Base-by-base conservation (phyloP, 2,888 invertebrate genomes). In the Atethmia centrago region DNA sequence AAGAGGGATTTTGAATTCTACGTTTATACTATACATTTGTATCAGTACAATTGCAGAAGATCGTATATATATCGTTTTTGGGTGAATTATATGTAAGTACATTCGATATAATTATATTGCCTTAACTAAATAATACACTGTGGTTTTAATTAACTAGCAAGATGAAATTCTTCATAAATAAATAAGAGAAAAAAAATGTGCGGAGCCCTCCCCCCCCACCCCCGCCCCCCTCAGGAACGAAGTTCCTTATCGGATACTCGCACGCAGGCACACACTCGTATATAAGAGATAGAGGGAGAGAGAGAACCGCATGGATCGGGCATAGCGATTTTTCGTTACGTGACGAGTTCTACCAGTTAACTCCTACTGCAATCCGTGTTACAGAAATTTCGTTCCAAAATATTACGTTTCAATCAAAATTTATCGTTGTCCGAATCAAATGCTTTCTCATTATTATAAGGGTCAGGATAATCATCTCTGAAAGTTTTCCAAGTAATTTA, bases 21-120 rank as follows among this genome's bases (percentile, higher is more conserved):
- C 42, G 19, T 40, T 45, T 63, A 51, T 71, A 58, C 45, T 21
- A 1, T 47, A 72, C 25, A 74, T 56, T 74, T n/a, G 2, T 40
- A 47, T 71, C 21, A n/a, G 40, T 51, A 53, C 21, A 51, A 73
- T 14, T 14, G 16, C 9, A 28, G 47, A 53, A 51, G 19, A 36
- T 19, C 51, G 31, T 28, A n/a, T n/a, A n/a, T 36, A 21, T 73
- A 36, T 71, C 45, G 28, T 40, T 10, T 19, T 19, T 47, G 55
- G 28, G 40, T 49, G 31, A 36, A n/a, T 42, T 25, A 28, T 63
- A 31, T 10, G 28, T 68, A 16, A 40, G 5, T 25, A 73, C n/a
- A 58, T 77, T 42, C 58, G 58, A 59, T 70, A 40, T 16, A 51
- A 8, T 70, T 59, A 40, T 47, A 58, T 70, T 75, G 51, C 42